These are phyloP conservation scores for Eubasilissa regina DNA, from an alignment of 1,140 invertebrate genomes.

Conservation along the genomic window DNA sequence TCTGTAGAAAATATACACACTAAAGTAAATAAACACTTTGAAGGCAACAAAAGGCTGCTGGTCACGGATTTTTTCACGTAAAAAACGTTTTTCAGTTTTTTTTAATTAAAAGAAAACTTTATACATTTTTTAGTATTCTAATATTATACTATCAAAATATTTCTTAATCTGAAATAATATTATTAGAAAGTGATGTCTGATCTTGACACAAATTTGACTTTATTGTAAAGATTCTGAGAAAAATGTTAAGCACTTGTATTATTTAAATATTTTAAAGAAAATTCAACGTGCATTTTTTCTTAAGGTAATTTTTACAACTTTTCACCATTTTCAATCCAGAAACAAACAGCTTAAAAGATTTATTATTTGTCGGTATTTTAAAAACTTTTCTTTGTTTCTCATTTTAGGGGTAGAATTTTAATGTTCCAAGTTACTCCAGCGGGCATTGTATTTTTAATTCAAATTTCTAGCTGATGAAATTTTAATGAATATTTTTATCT, in stretches of 20 bases:
- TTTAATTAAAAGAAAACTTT: too few species aligned
- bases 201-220: too few species aligned
- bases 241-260: too few species aligned
- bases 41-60: neutral
- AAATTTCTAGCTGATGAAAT: neutral
- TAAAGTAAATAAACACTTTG: conserved; percentile 2
- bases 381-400: neutral
- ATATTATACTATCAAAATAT: too few species aligned
- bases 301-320: too few species aligned
- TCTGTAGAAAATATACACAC: neutral
- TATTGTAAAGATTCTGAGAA: too few species aligned
- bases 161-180: too few species aligned
- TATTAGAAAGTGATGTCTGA: too few species aligned
- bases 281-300: too few species aligned
- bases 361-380: neutral
- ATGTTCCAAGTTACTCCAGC: neutral
- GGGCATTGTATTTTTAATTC: conserved; percentile 15
- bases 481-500: neutral
- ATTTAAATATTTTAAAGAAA: too few species aligned
- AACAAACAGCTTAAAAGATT: conserved; percentile 13
- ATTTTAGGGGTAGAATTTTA: neutral
- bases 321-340: too few species aligned
- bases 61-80: conserved; percentile 1
- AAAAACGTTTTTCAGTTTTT: neutral
- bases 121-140: too few species aligned